Base-by-base conservation (phyloP, 2,888 invertebrate species). In the Ophioninae sp. region DNA sequence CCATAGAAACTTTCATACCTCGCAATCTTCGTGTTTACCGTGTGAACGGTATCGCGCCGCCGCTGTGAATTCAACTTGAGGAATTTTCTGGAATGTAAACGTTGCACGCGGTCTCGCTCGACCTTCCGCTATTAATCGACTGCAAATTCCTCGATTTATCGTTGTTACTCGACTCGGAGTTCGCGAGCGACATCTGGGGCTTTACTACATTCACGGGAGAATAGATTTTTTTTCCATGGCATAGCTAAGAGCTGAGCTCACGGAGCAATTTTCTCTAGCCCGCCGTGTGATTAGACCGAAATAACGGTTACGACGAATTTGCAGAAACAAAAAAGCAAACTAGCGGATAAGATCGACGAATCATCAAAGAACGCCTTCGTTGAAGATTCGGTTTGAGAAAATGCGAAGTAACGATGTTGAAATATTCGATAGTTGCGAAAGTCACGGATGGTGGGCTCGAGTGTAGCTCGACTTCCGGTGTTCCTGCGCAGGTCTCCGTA, bases 41-140 rank as follows among this genome's bases (percentile, higher is more conserved):
- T 82, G 81, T 82, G 81, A 82, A 78, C 76, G 3, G 77, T 65
- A 78, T 73, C 44, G 77, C 77, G 78, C 73, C 63, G 51, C 17
- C 72, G 17, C 20, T 5, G 20, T 59, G 30, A 30, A 59, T 20
- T 59, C 20, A 9, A 22, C 51, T 59, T 6, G 9, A 6, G 20
- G 59, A 59, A 59, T 59, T 59, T 59, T 59, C 59, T 59, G 9
- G 22, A 59, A 22, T 59, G 22, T 59, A 6, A 7, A 22, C 9
- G 13, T 51, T 51, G 51, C 51, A 10, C 51, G 51, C 51, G 51
- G 51, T 51, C 51, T 51, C 51, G 61, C 44, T 64, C 78, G 71
- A 78, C 78, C 78, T 78, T 78, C 78, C 78, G 78, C 78, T 71
- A 78, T 78, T 63, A 69, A 78, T 71, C 71, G 78, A 78, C 69